Evolutionary conservation across 2,113 vertebrate species (phyloP), one percentile per base, ranked within the genome.

Genomic region (Notiomystis cincta): DNA sequence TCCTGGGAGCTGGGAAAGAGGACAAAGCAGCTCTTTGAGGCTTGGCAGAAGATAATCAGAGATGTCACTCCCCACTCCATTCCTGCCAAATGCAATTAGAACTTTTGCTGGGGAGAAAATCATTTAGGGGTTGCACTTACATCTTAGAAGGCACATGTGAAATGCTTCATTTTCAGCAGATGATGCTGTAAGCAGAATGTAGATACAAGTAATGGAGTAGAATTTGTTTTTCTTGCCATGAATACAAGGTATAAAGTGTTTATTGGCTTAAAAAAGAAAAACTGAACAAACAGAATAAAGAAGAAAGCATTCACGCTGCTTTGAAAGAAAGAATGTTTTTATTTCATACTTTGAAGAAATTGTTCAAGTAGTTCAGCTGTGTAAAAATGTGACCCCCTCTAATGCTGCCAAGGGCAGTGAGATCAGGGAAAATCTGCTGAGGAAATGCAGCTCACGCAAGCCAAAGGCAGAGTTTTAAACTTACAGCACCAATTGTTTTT

Each of bases 281-380:
- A 85, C 65, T 22, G 86, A 93, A 81, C 95, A 96, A 94, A 97
- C 91, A 94, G 89, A 97, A 81, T 96, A 88, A 87, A 90, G 96
- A 95, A 97, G 79, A 96, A 93, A 95, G 90, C 67, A 71, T 92
- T 79, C 95, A 88, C 11, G 50, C 54, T 89, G 56, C 92, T 97
- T 96, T 97, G 95, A 94, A 95, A 82, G 92, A 72, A 96, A 90
- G 95, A 88, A 88, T 94, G 90, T 88, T 96, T 96, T 94, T 81
- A 96, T 95, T 96, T 96, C 90, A 70, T 94, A 92, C 95, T 96
- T 96, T 83, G 92, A 96, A 96, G 92, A 92, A 96, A 95, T 92
- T 94, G 90, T 95, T 96, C 84, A 58, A 91, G 91, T 90, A 84
- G 94, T 94, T 96, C 93, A 96, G 82, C 95, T 2, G 57, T 97